Evolutionary conservation across 1,140 invertebrate species (phyloP).

Genomic region (Micrasema minimum): DNA sequence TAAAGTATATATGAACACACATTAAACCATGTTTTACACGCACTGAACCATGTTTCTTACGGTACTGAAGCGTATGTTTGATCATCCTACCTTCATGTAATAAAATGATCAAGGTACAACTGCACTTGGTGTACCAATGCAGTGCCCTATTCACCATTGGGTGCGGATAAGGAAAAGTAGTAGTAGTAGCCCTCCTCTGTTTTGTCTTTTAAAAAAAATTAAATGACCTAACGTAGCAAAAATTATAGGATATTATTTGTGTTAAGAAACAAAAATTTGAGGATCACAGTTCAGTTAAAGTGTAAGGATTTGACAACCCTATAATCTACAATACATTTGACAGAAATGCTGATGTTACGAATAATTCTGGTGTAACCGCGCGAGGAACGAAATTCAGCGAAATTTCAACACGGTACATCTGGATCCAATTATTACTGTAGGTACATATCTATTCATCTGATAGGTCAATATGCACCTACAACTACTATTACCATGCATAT

Average conservation of each 20-base stretch:
- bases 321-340: constrained; percentile 35
- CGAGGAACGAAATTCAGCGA: constrained; percentile 19
- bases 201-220: not conserved
- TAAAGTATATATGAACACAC: not conserved
- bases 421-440: constrained; percentile 30
- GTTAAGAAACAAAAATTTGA: not conserved
- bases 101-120: too few relatives aligned
- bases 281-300: not conserved
- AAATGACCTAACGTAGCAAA: not conserved
- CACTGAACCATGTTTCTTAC: not conserved
- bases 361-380: constrained; percentile 21
- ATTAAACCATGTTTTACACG: not conserved
- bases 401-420: constrained; percentile 12
- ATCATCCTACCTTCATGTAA: too few relatives aligned
- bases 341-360: constrained; percentile 35
- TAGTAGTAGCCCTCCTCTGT: not conserved
- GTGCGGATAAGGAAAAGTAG: too few relatives aligned
- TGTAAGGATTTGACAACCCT: constrained; percentile 20
- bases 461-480: too few relatives aligned
- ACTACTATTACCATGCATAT: too few relatives aligned
- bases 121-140: too few relatives aligned
- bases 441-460: too few relatives aligned
- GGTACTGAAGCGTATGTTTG: not conserved
- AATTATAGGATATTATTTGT: not conserved
- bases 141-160: too few relatives aligned